phyloP scores from a whole-genome alignment of 2,888 invertebrate species.

The Heteromurus nitidus region DNA sequence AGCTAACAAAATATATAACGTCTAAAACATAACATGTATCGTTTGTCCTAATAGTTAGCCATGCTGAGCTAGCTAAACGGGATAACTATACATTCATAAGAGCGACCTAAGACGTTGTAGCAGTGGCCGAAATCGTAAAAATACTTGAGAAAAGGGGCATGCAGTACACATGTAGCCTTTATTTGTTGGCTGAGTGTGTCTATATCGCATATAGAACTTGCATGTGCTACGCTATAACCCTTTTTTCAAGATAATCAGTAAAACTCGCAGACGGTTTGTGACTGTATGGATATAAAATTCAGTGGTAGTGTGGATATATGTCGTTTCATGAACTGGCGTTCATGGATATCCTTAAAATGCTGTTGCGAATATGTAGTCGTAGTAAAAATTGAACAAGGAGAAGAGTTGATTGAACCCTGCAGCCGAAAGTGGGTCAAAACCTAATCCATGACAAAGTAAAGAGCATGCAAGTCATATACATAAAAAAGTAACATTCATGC shows the following conservation, averaged over 20 bases:
- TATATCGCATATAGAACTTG: slow-evolving; percentile 25
- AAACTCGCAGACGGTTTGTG: slow-evolving; percentile 12
- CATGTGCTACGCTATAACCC: slow-evolving; percentile 40
- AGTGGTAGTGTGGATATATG: no score
- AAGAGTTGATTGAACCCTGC: slow-evolving; percentile 73
- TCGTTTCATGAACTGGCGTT: slow-evolving; percentile 43
- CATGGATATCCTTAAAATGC: slow-evolving; percentile 61
- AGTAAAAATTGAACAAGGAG: slow-evolving; percentile 67
- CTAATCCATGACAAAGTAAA: slow-evolving; percentile 61
- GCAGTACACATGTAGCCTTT: background rate
- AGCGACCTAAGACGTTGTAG: background rate
- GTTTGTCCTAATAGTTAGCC: slow-evolving; percentile 26
- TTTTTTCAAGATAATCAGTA: slow-evolving; percentile 15
- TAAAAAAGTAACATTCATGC: slow-evolving; percentile 52
- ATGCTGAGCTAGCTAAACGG: slow-evolving; percentile 29
- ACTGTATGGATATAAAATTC: slow-evolving; percentile 19
- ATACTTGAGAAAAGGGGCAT: slow-evolving; percentile 7
- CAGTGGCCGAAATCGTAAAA: slow-evolving; percentile 4
- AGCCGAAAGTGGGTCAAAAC: slow-evolving; percentile 71
- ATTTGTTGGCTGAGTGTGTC: background rate
- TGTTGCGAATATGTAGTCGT: slow-evolving; percentile 32
- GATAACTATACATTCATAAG: slow-evolving; percentile 19
- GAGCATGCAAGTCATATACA: slow-evolving; percentile 57
- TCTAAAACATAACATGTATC: background rate
- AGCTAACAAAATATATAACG: slow-evolving; percentile 4